Percentiles rank a stretch among this genome's conserved stretches.
phyloP scores from a whole-genome alignment of 2,113 vertebrate genomes.

The Seriola rivoliana region DNA sequence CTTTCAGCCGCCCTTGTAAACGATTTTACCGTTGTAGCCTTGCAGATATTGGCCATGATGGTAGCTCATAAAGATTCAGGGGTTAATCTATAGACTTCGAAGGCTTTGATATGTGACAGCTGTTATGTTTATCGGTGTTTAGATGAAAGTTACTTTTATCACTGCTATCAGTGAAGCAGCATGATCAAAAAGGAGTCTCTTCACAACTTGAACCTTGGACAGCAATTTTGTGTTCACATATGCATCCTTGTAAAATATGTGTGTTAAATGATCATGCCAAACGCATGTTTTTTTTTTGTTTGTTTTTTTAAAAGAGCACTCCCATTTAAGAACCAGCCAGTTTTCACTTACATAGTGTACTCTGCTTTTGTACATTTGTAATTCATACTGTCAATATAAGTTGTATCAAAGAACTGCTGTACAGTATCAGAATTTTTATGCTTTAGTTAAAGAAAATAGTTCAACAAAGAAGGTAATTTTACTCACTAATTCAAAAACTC shows the following conservation, averaged over 20 bases:
- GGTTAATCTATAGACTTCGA: conserved; percentile 8
- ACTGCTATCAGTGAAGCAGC: background rate
- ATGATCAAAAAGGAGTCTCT: background rate
- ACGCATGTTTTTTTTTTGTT: too few species aligned
- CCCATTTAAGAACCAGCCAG: too few species aligned
- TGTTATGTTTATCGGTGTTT: conserved; percentile 6
- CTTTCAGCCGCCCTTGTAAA: conserved; percentile 20
- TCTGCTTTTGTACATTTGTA: too few species aligned
- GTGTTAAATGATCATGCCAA: background rate
- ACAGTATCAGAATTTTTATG: too few species aligned
- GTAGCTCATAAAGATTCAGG: conserved; percentile 37
- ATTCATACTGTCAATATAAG: too few species aligned
- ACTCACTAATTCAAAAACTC: too few species aligned
- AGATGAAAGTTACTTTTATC: conserved; percentile 36
- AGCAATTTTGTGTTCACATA: background rate
- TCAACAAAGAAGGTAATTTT: too few species aligned
- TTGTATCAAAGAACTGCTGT: too few species aligned
- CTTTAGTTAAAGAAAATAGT: too few species aligned
- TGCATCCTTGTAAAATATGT: background rate
- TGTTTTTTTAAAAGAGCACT: too few species aligned
- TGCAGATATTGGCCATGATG: conserved; percentile 29
- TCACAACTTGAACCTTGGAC: background rate
- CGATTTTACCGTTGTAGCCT: background rate
- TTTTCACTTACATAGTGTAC: too few species aligned
- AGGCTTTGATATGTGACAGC: conserved; percentile 36